Percentiles rank a stretch among this genome's conserved stretches.
Evolutionary conservation across 2,888 invertebrate genomes (phyloP).

Genomic region (Thymelicus sylvestris): DNA sequence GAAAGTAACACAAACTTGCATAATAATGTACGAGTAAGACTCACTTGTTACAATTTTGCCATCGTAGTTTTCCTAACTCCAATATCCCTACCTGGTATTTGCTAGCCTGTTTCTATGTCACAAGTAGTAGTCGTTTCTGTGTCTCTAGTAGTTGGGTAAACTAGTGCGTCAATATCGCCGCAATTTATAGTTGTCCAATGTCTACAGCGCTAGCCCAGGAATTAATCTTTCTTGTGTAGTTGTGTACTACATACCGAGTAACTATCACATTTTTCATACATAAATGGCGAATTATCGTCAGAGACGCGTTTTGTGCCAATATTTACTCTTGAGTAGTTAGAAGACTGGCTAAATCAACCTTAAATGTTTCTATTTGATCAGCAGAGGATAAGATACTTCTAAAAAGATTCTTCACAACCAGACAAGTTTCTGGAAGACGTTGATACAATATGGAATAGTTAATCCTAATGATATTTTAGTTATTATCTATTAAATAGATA

Average conservation of each 20-base stretch:
- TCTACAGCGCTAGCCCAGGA: conserved; percentile 6
- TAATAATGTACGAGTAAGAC: no score
- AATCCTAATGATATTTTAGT: no score
- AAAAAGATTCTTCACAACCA: no score
- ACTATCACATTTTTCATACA: conserved; percentile 4
- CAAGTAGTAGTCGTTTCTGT: no score
- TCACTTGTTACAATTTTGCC: no score
- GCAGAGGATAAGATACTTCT: no score
- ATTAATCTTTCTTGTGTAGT: conserved; percentile 23
- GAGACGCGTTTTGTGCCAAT: conserved; percentile 4
- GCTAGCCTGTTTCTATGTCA: not conserved
- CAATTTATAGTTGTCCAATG: conserved; percentile 12
- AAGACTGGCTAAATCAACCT: not conserved
- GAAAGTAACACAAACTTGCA: no score
- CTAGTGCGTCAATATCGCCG: conserved; percentile 3
- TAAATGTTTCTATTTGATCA: no score
- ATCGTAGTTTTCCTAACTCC: no score
- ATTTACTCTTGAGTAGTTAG: not conserved
- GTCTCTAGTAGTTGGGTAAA: not conserved
- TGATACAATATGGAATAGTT: no score
- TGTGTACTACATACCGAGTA: not conserved
- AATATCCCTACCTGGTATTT: not conserved
- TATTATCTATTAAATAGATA: no score
- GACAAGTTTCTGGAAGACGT: not conserved
- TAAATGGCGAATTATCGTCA: conserved; percentile 5